Percentiles rank a stretch among this genome's conserved stretches.
Evolutionary conservation across 1,140 invertebrate species (phyloP).

Genomic region (Saccostrea glomerata): DNA sequence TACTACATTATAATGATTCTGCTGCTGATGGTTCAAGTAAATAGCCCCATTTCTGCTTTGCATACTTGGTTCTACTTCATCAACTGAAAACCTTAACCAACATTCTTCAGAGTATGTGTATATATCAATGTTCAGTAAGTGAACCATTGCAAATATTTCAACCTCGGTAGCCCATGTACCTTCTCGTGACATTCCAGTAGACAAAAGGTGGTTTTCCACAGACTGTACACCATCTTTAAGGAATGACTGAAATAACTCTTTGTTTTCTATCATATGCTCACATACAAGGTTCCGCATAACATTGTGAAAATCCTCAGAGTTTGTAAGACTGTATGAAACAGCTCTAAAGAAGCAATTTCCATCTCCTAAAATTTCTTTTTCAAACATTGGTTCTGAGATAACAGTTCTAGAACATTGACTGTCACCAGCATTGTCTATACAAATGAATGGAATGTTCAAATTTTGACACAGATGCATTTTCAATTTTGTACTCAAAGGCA

Average conservation of each 20-base stretch:
- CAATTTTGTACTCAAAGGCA: background rate
- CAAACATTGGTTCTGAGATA: background rate
- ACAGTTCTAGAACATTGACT: too few species aligned
- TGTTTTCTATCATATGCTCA: background rate
- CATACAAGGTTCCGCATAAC: background rate
- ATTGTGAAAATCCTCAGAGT: constrained; percentile 21
- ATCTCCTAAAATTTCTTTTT: constrained; percentile 14
- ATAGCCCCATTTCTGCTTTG: background rate
- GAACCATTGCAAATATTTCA: background rate
- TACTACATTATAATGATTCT: constrained; percentile 39
- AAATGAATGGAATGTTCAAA: too few species aligned
- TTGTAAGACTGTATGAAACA: background rate
- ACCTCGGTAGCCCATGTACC: too few species aligned
- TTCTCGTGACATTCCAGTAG: background rate
- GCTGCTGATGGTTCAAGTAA: background rate
- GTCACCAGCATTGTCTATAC: too few species aligned
- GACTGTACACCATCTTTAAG: background rate
- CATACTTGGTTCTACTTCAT: background rate
- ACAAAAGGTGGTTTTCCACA: background rate
- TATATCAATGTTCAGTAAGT: constrained; percentile 10
- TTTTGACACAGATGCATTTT: background rate
- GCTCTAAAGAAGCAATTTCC: constrained; percentile 41
- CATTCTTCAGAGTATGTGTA: background rate
- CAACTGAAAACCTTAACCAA: constrained; percentile 1
- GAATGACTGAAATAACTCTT: background rate